Evolutionary conservation across 2,113 vertebrate genomes (phyloP).

Genomic region (Pogonocichla stellata): DNA sequence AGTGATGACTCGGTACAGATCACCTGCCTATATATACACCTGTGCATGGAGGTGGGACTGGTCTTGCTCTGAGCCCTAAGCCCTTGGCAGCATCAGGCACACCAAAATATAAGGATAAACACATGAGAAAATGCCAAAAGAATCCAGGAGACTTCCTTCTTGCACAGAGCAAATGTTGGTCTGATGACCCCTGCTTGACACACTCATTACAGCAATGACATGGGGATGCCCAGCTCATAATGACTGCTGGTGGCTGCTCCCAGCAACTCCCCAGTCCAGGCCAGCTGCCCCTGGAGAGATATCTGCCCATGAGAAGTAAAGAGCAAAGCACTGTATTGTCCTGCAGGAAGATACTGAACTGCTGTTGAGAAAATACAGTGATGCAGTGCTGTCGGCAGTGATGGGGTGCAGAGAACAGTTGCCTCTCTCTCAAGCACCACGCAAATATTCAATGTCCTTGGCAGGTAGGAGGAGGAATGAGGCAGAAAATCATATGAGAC

Average conservation of each 20-base stretch:
- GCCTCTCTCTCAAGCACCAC: not conserved
- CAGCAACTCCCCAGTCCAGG: not conserved
- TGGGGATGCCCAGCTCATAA: not conserved
- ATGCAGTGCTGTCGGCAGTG: rapidly evolving
- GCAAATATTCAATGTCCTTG: not conserved
- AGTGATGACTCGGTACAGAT: not conserved
- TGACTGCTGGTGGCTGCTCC: not conserved
- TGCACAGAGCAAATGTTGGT: not conserved
- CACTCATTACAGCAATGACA: not conserved
- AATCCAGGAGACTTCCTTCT: not conserved
- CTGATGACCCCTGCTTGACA: not conserved
- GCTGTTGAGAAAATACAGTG: not conserved
- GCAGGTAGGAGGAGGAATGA: slow-evolving; percentile 41
- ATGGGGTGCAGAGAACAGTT: not conserved
- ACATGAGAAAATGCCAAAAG: not conserved
- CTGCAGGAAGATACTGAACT: not conserved
- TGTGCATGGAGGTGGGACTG: not conserved
- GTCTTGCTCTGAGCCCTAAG: not conserved
- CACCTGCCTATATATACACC: not conserved
- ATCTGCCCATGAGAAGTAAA: not conserved
- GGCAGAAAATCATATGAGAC: slow-evolving; percentile 11
- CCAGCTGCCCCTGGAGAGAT: not conserved
- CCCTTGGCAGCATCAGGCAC: not conserved
- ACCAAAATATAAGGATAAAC: not conserved
- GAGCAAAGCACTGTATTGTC: not conserved